phyloP scores from a whole-genome alignment of 2,113 vertebrate genomes.

The Ageneiosus marmoratus region DNA sequence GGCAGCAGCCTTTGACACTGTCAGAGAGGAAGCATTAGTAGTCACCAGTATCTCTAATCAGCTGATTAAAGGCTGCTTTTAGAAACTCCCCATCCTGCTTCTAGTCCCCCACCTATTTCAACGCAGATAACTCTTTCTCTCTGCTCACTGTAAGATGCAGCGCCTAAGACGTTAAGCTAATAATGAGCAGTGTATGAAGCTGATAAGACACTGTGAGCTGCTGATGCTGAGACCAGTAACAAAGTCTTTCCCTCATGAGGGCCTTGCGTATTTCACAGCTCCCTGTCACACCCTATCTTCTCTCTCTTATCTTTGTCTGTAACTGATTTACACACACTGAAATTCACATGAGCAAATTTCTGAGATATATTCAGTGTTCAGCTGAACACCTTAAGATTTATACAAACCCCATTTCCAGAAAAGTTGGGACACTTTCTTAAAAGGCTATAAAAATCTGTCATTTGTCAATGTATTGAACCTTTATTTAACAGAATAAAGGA shows the following conservation, averaged over 20 bases:
- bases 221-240: slow-evolving; percentile 28
- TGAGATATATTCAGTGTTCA: not conserved
- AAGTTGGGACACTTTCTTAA: too few species aligned
- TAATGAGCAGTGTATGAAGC: slow-evolving; percentile 40
- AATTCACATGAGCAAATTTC: not conserved
- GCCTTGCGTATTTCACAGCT: slow-evolving; percentile 34
- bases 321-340: slow-evolving; percentile 12
- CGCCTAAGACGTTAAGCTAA: slow-evolving; percentile 44
- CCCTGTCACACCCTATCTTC: slow-evolving; percentile 30
- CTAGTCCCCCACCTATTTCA: slow-evolving; percentile 41
- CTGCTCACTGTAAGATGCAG: slow-evolving; percentile 14
- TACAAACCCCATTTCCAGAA: too few species aligned
- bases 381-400: not conserved
- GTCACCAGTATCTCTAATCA: slow-evolving; percentile 43
- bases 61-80: slow-evolving; percentile 51
- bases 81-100: slow-evolving; percentile 43
- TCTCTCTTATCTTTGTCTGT: slow-evolving; percentile 26
- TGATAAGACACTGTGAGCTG: slow-evolving; percentile 52
- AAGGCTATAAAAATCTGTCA: too few species aligned
- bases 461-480: too few species aligned
- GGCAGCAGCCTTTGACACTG: slow-evolving; percentile 21
- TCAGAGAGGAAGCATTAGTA: slow-evolving; percentile 39
- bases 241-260: slow-evolving; percentile 12
- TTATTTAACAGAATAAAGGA: too few species aligned
- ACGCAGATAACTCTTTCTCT: slow-evolving; percentile 41